Conservation (phyloP, 2,888 invertebrate species). For the Cyrtodaria siliqua region DNA sequence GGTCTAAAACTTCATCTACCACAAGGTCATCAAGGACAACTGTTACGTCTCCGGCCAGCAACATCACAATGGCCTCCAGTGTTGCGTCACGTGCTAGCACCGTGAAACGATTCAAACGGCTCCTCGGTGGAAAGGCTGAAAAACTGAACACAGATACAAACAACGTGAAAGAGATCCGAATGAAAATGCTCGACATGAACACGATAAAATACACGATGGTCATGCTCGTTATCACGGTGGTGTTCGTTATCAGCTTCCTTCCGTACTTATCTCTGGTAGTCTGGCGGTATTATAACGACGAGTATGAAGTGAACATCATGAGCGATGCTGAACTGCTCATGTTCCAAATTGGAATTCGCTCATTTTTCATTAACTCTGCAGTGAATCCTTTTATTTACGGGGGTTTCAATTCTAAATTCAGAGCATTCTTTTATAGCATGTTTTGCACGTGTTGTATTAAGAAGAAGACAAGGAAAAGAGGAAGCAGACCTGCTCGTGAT, state of each 20-base stretch:
- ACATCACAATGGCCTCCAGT: conserved; percentile 36
- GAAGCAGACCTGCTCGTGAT: conserved; percentile 11
- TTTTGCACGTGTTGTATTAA: conserved; percentile 36
- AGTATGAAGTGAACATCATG: conserved; percentile 56
- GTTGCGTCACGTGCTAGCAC: conserved; percentile 45
- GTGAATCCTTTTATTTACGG: conserved; percentile 68
- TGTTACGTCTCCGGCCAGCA: conserved; percentile 28
- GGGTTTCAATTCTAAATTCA: conserved; percentile 66
- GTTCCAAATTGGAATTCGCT: conserved; percentile 64
- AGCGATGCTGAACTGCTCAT: conserved; percentile 51
- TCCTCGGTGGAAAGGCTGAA: conserved; percentile 14
- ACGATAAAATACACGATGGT: conserved; percentile 65
- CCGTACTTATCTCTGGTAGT: conserved; percentile 62
- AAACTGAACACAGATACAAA: conserved; percentile 48
- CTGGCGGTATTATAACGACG: conserved; percentile 57
- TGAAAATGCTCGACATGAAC: conserved; percentile 61
- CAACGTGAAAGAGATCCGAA: conserved; percentile 50
- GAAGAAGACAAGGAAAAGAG: conserved; percentile 5
- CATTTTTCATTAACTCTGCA: conserved; percentile 64
- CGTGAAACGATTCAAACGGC: conserved; percentile 29
- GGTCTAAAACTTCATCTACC: conserved; percentile 10
- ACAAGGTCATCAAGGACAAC: conserved; percentile 19
- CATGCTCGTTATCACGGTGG: conserved; percentile 59
- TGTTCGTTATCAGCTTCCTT: conserved; percentile 65
- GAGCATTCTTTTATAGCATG: conserved; percentile 51